Evolutionary conservation across 2,888 invertebrate species (phyloP).

Genomic region (Drosophila rubida): DNA sequence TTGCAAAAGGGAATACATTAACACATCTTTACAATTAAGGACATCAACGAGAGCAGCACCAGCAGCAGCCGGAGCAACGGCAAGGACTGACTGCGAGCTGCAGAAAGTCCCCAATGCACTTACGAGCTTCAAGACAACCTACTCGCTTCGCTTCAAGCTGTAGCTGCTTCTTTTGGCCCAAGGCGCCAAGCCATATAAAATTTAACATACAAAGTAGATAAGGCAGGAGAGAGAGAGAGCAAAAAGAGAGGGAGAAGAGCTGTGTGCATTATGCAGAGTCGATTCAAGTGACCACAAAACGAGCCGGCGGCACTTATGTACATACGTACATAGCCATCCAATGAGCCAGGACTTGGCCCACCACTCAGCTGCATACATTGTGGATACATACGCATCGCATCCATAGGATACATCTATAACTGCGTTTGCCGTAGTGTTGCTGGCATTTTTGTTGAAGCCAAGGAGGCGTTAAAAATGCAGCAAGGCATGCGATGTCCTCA

Average conservation of each 20-base stretch:
- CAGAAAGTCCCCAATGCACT: slow-evolving; percentile 70
- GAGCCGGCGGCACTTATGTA: slow-evolving; percentile 49
- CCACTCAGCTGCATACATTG: slow-evolving; percentile 36
- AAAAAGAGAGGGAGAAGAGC: background rate
- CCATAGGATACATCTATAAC: slow-evolving; percentile 10
- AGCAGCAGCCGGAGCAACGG: background rate
- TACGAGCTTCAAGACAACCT: slow-evolving; percentile 46
- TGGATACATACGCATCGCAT: slow-evolving; percentile 8
- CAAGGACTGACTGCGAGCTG: slow-evolving; percentile 12
- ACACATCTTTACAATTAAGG: slow-evolving; percentile 80
- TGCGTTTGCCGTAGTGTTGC: background rate
- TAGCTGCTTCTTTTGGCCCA: slow-evolving; percentile 22
- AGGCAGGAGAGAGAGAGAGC: background rate
- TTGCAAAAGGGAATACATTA: slow-evolving; percentile 76
- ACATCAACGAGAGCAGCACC: slow-evolving; percentile 26
- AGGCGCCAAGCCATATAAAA: slow-evolving; percentile 48
- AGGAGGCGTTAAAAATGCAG: slow-evolving; percentile 42
- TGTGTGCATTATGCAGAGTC: slow-evolving; percentile 41
- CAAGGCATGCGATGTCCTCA: slow-evolving; percentile 18
- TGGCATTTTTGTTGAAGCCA: slow-evolving; percentile 27
- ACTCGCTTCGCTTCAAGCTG: slow-evolving; percentile 15
- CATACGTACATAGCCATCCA: slow-evolving; percentile 21
- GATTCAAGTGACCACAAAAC: slow-evolving; percentile 69
- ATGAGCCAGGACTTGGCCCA: slow-evolving; percentile 20
- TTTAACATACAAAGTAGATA: slow-evolving; percentile 50